phyloP scores from a whole-genome alignment of 2,888 invertebrate species.

The Pyrrhia umbra region DNA sequence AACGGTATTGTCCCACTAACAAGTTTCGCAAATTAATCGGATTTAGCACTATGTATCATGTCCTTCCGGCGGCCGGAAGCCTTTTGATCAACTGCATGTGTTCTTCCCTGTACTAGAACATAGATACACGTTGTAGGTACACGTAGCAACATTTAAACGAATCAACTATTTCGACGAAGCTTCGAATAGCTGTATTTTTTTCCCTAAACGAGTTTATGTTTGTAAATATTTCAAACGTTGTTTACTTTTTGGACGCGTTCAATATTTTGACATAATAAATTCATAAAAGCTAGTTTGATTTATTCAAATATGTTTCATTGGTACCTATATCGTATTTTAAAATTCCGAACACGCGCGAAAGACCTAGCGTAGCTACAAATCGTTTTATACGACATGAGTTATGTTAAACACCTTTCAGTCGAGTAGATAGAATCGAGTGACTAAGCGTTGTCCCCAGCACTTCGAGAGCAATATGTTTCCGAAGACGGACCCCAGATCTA shows the following conservation, averaged over 20 bases:
- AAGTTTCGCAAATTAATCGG: conserved; percentile 83
- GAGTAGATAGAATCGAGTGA: conserved; percentile 57
- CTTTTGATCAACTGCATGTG: conserved; percentile 64
- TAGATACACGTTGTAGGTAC: conserved; percentile 52
- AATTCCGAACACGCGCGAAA: conserved; percentile 32
- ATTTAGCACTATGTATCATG: conserved; percentile 79
- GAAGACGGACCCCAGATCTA: conserved; percentile 78
- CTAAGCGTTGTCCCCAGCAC: conserved; percentile 66
- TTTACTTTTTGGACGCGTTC: conserved; percentile 11
- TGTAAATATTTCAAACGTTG: conserved; percentile 29
- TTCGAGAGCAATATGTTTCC: conserved; percentile 75
- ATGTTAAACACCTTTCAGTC: conserved; percentile 47
- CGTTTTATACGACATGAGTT: conserved; percentile 49
- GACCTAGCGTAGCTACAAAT: conserved; percentile 35
- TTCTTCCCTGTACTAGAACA: conserved; percentile 55
- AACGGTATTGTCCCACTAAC: conserved; percentile 80
- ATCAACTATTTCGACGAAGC: conserved; percentile 9
- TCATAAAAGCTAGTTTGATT: conserved; percentile 45
- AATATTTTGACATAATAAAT: conserved; percentile 33
- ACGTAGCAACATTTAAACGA: conserved; percentile 10
- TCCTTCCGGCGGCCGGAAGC: conserved; percentile 72
- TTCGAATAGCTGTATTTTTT: neutral
- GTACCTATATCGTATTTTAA: conserved; percentile 23
- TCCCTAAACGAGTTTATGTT: conserved; percentile 5
- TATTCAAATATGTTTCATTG: conserved; percentile 25